phyloP scores from a whole-genome alignment of 2,113 vertebrate species.

The Entosphenus tridentatus region DNA sequence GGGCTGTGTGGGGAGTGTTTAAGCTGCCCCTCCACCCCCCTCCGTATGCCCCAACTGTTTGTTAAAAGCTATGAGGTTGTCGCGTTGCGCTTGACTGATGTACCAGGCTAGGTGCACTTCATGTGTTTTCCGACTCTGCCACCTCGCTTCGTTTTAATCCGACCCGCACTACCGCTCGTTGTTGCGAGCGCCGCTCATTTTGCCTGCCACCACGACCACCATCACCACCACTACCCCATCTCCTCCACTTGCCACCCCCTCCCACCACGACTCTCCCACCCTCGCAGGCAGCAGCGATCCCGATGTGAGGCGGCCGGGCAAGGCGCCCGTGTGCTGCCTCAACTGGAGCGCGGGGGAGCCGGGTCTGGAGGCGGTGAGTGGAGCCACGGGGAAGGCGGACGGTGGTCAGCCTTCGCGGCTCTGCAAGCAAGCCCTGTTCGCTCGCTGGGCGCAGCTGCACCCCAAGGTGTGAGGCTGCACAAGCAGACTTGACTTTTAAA shows the following conservation, averaged over 20 bases:
- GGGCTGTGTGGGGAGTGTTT: no score
- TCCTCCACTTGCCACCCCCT: neutral
- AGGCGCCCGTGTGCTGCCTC: neutral
- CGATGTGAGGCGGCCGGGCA: neutral
- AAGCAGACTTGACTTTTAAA: no score
- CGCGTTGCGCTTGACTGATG: no score
- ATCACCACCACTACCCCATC: neutral
- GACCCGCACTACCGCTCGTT: no score
- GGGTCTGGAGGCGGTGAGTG: neutral
- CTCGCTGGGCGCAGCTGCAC: neutral
- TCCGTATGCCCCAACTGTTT: no score
- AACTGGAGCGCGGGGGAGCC: neutral
- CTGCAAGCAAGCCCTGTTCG: neutral
- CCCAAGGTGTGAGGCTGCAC: neutral
- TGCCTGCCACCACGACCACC: neutral
- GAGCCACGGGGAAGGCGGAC: neutral
- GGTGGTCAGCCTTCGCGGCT: neutral
- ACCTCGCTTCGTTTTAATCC: no score
- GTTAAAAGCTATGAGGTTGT: no score
- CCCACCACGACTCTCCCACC: neutral
- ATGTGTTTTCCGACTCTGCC: no score
- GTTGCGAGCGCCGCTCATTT: neutral
- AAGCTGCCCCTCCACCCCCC: no score
- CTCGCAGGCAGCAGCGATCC: slow-evolving; percentile 1
- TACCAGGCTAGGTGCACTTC: no score